phyloP scores from a whole-genome alignment of 2,113 vertebrate genomes.

The Parotia lawesii region DNA sequence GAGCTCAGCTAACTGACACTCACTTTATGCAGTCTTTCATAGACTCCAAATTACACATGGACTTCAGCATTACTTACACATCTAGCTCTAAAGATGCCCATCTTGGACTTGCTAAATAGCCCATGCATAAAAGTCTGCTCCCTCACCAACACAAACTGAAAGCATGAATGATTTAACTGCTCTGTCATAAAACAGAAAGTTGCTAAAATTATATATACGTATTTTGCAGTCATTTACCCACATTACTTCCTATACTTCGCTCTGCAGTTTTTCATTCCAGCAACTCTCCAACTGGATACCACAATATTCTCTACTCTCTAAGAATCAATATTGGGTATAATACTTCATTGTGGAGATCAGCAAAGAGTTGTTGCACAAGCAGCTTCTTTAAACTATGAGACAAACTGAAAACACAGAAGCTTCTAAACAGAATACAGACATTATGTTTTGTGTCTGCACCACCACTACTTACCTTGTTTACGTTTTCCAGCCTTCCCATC shows the following conservation, averaged over 20 bases:
- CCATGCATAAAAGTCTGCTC: background rate
- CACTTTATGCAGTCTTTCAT: background rate
- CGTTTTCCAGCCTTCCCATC: slow-evolving; percentile 76
- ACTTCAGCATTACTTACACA: background rate
- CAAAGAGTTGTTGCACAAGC: background rate
- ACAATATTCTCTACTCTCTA: background rate
- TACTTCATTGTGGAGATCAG: background rate
- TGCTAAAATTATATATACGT: background rate
- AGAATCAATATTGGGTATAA: background rate
- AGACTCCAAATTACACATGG: background rate
- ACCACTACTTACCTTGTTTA: slow-evolving; percentile 70
- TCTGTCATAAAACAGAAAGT: background rate
- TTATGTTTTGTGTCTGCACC: background rate
- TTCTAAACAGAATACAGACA: background rate
- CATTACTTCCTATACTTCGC: background rate
- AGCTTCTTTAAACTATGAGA: background rate
- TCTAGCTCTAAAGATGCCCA: background rate
- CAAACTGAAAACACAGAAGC: background rate
- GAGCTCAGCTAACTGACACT: background rate
- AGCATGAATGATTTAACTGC: background rate
- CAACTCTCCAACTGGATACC: background rate
- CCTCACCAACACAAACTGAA: background rate
- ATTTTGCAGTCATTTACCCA: background rate
- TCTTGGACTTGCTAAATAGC: background rate
- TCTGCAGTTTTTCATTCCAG: background rate